Conservation (phyloP, 2,888 invertebrate genomes). For the Drosophila diplacantha region DNA sequence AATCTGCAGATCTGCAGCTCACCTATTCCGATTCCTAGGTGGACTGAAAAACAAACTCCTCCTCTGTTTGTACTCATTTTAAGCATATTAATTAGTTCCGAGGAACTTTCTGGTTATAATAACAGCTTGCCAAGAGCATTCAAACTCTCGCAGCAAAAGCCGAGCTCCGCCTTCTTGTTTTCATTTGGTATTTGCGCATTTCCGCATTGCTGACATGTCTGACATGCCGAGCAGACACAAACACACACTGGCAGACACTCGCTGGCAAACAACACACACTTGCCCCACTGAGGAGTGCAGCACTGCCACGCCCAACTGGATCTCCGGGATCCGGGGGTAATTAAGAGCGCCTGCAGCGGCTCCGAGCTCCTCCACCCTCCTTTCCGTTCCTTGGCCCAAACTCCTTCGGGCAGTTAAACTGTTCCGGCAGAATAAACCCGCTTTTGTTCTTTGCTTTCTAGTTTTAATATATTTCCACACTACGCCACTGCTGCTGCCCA, state of each 20-base stretch:
- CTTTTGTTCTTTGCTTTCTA: conserved; percentile 23
- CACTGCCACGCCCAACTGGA: conserved; percentile 18
- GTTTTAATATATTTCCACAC: conserved; percentile 27
- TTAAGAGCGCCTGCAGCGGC: conserved; percentile 57
- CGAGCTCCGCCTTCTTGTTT: conserved; percentile 41
- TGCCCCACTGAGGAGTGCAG: conserved; percentile 26
- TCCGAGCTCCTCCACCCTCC: neutral
- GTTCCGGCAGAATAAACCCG: conserved; percentile 18
- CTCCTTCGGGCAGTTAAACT: conserved; percentile 31
- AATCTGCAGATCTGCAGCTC: neutral
- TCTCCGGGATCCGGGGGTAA: conserved; percentile 51
- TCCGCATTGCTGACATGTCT: conserved; percentile 69
- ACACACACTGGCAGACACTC: neutral
- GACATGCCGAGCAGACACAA: conserved; percentile 51
- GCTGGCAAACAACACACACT: conserved; percentile 5
- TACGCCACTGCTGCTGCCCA: neutral
- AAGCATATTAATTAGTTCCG: neutral
- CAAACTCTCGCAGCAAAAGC: no score
- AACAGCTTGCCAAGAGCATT: neutral
- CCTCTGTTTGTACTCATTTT: neutral
- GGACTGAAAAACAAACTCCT: neutral
- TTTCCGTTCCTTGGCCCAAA: neutral
- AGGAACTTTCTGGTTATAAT: neutral
- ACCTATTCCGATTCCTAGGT: neutral
- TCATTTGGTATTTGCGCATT: conserved; percentile 68